Evolutionary conservation across 2,888 invertebrate genomes (phyloP), one percentile per base, ranked within the genome.

Genomic region (Strigamia maritima): DNA sequence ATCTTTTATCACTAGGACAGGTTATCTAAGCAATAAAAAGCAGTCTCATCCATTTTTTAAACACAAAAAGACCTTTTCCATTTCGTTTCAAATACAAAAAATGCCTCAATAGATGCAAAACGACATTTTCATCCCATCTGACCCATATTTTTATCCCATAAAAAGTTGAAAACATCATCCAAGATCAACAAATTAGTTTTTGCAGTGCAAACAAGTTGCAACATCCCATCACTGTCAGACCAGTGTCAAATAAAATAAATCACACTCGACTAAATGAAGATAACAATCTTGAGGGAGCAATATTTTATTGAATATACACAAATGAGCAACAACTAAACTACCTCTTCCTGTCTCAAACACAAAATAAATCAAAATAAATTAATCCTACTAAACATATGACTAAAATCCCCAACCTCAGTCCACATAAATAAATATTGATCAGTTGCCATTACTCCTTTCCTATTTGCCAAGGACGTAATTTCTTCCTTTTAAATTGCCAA

Each of bases 281-380:
- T 19, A 49, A 16, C 49, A 3, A 1, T n/a, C 54, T 54, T 54
- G 19, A 22, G 19, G 19, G 54, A 54, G 19, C 19, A 54, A 54
- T 54, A 70, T 70, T 70, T 70, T 70, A 70, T 70, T 70, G 70
- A 70, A 28, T 70, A 26, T 70, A 28, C 16, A 70, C 26, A 28
- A 70, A 70, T 28, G 24, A 26, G 26, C 12, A 26, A 14, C 19
- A 14, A 49, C 49, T 49, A 49, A 10, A 49, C 49, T 49, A 31
- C 31, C 31, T 31, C 31, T 6, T 31, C 10, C 35, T 35, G 14
- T 2, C 16, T 8, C 54, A 3, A 35, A 44, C 44, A 44, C 22
- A 10, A 28, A 70, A 70, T 70, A 70, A 70, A 70, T 70, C 2
- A 70, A 70, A 26, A 70, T 26, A 26, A 70, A 70, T 70, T 70